A percentile compares a stretch with the other conserved stretches of the same genome.
phyloP scores from a whole-genome alignment of 1,140 invertebrate species.

The Pomacea maculata region DNA sequence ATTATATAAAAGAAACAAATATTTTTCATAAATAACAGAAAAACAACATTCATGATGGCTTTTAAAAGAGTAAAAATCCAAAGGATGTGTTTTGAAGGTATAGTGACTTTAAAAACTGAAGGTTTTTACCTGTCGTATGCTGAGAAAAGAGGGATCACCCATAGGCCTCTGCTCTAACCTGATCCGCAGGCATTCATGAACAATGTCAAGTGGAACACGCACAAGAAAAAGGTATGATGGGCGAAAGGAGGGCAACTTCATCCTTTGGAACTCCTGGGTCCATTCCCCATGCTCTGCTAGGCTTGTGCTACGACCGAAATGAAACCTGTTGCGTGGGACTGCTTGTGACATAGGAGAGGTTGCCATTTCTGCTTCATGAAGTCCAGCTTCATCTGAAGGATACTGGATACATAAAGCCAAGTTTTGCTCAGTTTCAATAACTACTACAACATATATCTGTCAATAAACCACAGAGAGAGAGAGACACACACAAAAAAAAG shows the following conservation, averaged over 20 bases:
- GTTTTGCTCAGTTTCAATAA: neutral
- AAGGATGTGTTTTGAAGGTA: neutral
- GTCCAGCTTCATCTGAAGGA: constrained; percentile 30
- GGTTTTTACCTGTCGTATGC: constrained; percentile 74
- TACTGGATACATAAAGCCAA: constrained; percentile 22
- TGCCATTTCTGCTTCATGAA: constrained; percentile 26
- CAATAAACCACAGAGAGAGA: too few species aligned
- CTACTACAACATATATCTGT: neutral
- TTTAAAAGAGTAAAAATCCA: neutral
- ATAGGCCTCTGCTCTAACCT: constrained; percentile 80
- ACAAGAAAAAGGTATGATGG: constrained; percentile 82
- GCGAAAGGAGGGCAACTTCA: constrained; percentile 84
- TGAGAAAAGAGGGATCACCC: constrained; percentile 83
- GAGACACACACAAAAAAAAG: too few species aligned
- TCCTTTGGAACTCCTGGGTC: constrained; percentile 76
- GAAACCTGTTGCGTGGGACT: constrained; percentile 16
- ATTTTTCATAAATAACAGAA: neutral
- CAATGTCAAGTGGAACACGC: constrained; percentile 81
- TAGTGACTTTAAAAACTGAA: constrained; percentile 1
- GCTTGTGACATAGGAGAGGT: constrained; percentile 42
- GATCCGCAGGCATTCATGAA: constrained; percentile 87
- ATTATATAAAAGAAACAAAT: too few species aligned
- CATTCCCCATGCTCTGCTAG: constrained; percentile 75
- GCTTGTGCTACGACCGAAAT: constrained; percentile 39
- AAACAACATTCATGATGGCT: neutral